Evolutionary conservation across 2,113 vertebrate species (phyloP).

Genomic region (Hippolais icterina): DNA sequence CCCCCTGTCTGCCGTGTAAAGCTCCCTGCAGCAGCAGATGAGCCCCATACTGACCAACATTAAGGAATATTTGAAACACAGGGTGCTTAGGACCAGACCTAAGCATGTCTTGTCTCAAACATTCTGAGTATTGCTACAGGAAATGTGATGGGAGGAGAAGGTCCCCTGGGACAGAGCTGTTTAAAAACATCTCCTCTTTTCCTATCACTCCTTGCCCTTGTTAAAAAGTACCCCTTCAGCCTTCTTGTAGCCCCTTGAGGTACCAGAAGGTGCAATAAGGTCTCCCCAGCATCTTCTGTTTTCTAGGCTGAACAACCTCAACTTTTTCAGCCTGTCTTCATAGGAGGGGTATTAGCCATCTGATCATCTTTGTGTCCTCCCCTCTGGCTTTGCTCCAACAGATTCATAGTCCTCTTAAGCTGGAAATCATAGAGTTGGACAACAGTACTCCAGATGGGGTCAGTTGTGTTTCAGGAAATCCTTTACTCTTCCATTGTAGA

Average conservation of each 20-base stretch:
- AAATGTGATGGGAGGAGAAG: background rate
- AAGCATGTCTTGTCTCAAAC: background rate
- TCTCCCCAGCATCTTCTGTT: background rate
- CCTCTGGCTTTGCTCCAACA: background rate
- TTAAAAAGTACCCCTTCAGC: background rate
- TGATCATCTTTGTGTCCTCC: background rate
- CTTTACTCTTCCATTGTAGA: background rate
- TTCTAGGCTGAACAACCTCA: background rate
- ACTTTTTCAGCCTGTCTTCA: background rate
- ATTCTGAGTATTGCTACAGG: background rate
- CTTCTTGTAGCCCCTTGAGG: background rate
- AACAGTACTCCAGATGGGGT: background rate
- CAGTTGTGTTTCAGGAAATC: background rate
- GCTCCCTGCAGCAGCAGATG: background rate
- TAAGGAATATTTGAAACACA: background rate
- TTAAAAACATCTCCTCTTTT: background rate
- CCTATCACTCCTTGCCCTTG: background rate
- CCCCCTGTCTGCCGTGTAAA: background rate
- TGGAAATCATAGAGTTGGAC: background rate
- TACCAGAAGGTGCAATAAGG: background rate
- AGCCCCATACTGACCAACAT: background rate
- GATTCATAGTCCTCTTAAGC: background rate
- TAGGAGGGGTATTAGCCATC: background rate
- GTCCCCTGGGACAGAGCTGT: background rate
- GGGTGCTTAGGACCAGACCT: background rate